Base-by-base conservation (phyloP, 2,113 vertebrate species). In the Syngnathus typhle region DNA sequence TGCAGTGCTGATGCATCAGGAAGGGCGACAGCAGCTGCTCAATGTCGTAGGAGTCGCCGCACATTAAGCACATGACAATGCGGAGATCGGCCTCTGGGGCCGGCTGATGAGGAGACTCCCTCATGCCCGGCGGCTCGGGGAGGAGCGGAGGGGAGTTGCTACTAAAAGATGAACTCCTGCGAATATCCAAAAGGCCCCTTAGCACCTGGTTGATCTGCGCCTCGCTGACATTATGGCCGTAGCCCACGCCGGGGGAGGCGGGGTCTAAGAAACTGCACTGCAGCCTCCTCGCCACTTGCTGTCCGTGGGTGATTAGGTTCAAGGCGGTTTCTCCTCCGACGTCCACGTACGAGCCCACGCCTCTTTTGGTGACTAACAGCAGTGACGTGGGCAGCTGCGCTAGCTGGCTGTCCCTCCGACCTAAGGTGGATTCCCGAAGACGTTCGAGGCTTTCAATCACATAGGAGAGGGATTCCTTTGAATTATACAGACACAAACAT, bases 401-500 rank as follows among this genome's bases (percentile, higher is more conserved):
- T 70, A 89, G 61, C 67, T 95, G 94, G 68, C 92, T 93, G 4
- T 97, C 96, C 74, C 92, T 87, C 60, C 96, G 83, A 27, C 95
- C 94, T 0, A 93, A 23, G 0, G 93, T 93, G 0, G 91, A 94
- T 74, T 97, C 95, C 2, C 96, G 83, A 64, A 96, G 92, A 82
- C 96, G 95, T 74, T 99, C 96, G 11, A 99, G 93, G 78, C 96
- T 99, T 81, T 99, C 96, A 46, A 95, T 90, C 65, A 99, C 93
- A 3, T 99, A 99, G 23, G 94, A 94, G 5, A 99, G 77, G 0
- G 96, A 96, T 47, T 98, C 96, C 87, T 98, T 99, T 18, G 96
- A 98, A 85, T 98, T 98, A 82, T 99, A 99, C 70, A 98, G 93
- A 89, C 96, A 98, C 72, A 99, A 91, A 72, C 96, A 98, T 52